Base-by-base conservation (phyloP, 2,888 invertebrate species). In the Nowickia ferox region DNA sequence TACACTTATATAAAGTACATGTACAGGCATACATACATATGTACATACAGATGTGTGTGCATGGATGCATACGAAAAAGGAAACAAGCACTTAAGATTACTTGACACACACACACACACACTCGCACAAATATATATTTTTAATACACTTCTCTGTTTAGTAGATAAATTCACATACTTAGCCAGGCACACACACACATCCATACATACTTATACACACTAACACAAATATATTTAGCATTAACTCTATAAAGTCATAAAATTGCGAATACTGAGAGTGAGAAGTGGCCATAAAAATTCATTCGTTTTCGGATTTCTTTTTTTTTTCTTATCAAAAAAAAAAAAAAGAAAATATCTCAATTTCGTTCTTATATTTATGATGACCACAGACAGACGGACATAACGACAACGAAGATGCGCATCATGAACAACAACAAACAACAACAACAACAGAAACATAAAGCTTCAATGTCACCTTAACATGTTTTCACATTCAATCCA, bases 81-180 rank as follows among this genome's bases (percentile, higher is more conserved):
- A 86, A 86, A 83, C 86, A 86, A 80, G 72, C 86, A 86, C 79
- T 86, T 86, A 86, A 83, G 71, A 75, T 59, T 74, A 38, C 69
- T 72, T 75, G 19, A 63, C 30, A 30, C 8, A 15, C n/a, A 46
- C n/a, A 57, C 13, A 53, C 19, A 59, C 19, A 19, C 51, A 10
- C 19, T 48, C 9, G 19, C 61, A 59, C 10, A 69, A 8, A 22
- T 15, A 22, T 42, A 82, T 63, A 2, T n/a, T 46, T 76, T 13
- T 22, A 69, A 53, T 61, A 65, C 57, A 55, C 55, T 57, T 55
- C 40, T 11, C 8, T 40, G 40, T 40, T 75, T 48, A 59, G 59
- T 22, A 66, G 65, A 83, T 72, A 77, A 83, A 83, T 48, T 38
- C 65, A 63, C 13, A 48, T 82, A 55, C 55, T 72, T 57, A 5